Conservation (phyloP, 2,888 invertebrate species). For the Sphinx pinastri region DNA sequence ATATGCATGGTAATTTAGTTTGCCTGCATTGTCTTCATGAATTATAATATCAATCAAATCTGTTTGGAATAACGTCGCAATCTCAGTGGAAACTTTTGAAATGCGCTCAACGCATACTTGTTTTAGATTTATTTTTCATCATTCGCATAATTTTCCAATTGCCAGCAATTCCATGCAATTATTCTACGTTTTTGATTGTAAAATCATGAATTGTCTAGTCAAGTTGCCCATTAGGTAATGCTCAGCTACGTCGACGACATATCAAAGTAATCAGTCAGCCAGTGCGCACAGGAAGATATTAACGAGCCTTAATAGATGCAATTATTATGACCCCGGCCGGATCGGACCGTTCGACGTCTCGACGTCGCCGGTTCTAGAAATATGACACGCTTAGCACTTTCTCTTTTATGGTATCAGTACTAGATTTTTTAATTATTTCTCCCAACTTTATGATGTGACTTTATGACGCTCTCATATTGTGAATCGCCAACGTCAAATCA, state of each 20-base stretch:
- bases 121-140: too few species aligned
- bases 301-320: constrained; percentile 68
- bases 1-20: too few species aligned
- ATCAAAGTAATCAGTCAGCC: constrained; percentile 34
- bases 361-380: constrained; percentile 5
- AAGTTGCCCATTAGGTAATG: not conserved
- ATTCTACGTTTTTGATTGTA: not conserved
- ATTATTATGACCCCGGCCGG: constrained; percentile 58
- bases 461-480: not conserved
- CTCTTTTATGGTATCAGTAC: constrained; percentile 23
- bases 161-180: not conserved
- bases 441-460: not conserved
- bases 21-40: too few species aligned
- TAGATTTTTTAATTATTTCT: not conserved
- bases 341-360: constrained; percentile 10
- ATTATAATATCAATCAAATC: too few species aligned
- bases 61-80: too few species aligned
- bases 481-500: not conserved
- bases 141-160: too few species aligned
- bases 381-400: constrained; percentile 12
- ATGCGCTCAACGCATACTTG: too few species aligned
- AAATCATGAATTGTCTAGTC: not conserved
- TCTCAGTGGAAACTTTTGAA: too few species aligned
- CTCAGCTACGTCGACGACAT: not conserved
- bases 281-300: constrained; percentile 58